phyloP scores from a whole-genome alignment of 2,113 vertebrate genomes.

The Pavo muticus region DNA sequence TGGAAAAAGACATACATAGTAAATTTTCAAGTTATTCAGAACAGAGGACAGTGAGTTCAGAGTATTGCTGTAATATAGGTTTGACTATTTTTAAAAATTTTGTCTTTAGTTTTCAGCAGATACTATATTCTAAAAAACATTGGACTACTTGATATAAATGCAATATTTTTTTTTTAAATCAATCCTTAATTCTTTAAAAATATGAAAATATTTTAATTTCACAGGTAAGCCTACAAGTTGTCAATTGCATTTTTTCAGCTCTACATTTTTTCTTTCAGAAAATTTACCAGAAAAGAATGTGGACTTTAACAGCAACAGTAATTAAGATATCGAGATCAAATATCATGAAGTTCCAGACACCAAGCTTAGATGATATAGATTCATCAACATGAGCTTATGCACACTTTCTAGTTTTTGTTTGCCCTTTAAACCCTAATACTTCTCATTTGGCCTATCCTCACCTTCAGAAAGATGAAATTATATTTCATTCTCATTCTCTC shows the following conservation, averaged over 20 bases:
- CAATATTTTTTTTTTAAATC: neutral
- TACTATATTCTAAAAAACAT: neutral
- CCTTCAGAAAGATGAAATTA: neutral
- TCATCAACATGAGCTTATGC: neutral
- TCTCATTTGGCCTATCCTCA: neutral
- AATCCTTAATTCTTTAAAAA: neutral
- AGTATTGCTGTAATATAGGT: neutral
- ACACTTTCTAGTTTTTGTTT: neutral
- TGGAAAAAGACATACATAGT: neutral
- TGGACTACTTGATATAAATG: neutral
- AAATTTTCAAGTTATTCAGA: conserved; percentile 6
- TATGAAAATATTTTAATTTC: neutral
- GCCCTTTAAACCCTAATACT: neutral
- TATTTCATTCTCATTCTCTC: neutral
- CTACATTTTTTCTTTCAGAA: neutral
- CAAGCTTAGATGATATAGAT: neutral
- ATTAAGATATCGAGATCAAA: neutral
- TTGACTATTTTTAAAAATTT: neutral
- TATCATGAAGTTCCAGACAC: neutral
- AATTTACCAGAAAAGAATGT: neutral
- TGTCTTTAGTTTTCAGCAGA: neutral
- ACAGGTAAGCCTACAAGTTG: neutral
- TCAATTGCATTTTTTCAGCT: neutral
- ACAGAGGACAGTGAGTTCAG: neutral
- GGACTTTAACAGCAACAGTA: neutral